phyloP scores from a whole-genome alignment of 2,888 invertebrate genomes.

The Melinaea menophilus region DNA sequence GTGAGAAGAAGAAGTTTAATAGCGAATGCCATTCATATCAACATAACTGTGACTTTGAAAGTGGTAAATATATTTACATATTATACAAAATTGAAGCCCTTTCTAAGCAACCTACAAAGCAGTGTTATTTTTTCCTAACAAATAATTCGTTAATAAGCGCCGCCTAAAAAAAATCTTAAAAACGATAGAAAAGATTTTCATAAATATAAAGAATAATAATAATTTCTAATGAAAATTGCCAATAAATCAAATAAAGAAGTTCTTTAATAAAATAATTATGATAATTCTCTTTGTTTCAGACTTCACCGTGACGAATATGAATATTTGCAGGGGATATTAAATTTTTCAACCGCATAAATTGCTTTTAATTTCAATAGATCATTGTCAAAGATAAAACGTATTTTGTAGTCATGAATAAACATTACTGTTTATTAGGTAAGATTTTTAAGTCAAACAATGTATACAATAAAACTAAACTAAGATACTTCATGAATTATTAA shows the following conservation, averaged over 20 bases:
- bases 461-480: background rate
- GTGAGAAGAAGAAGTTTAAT: slow-evolving; percentile 37
- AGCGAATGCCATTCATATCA: slow-evolving; percentile 45
- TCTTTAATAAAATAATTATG: background rate
- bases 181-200: too few species aligned
- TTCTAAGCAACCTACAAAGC: background rate
- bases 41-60: slow-evolving; percentile 45
- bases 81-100: slow-evolving; percentile 11
- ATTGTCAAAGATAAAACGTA: background rate
- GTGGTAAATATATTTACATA: slow-evolving; percentile 38
- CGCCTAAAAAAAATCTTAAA: too few species aligned
- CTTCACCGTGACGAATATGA: slow-evolving; percentile 32
- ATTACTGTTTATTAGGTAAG: background rate
- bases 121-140: slow-evolving; percentile 2
- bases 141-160: too few species aligned
- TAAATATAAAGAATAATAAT: too few species aligned
- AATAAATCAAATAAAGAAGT: background rate
- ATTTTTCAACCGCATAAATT: slow-evolving; percentile 23
- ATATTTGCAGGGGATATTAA: slow-evolving; percentile 29
- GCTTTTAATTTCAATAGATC: slow-evolving; percentile 15
- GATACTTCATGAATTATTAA: too few species aligned
- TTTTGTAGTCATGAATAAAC: background rate
- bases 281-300: slow-evolving; percentile 25
- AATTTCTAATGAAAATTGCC: too few species aligned
- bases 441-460: background rate